Percentiles rank a stretch among this genome's conserved stretches.
Conservation (phyloP, 1,140 invertebrate species). For the Lordiphosa clarofinis region DNA sequence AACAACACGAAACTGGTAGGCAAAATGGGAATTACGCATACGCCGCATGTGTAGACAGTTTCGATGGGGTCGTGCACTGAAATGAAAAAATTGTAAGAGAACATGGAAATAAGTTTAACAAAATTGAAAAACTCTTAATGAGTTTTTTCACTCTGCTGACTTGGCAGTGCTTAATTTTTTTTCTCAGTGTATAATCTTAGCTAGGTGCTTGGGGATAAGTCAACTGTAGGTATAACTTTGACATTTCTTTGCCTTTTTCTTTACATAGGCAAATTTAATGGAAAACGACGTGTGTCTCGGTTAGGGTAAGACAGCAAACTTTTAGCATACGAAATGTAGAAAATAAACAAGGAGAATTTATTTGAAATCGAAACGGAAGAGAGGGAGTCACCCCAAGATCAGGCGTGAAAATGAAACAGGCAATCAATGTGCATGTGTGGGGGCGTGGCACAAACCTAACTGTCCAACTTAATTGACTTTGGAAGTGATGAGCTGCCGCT, state of each 20-base stretch:
- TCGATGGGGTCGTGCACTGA: constrained; percentile 8
- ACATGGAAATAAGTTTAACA: too few relatives aligned
- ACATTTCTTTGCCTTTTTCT: constrained; percentile 70
- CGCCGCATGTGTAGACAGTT: constrained; percentile 34
- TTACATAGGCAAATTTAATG: constrained; percentile 68
- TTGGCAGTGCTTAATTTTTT: too few relatives aligned
- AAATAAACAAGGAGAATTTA: constrained; percentile 61
- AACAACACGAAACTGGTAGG: constrained; percentile 48
- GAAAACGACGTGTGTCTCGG: constrained; percentile 54
- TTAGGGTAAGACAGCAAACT: constrained; percentile 1
- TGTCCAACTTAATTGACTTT: constrained; percentile 72
- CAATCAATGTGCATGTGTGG: constrained; percentile 26
- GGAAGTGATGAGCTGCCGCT: constrained; percentile 47
- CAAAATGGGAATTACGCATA: constrained; percentile 57
- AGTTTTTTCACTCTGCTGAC: too few relatives aligned
- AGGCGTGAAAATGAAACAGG: constrained; percentile 8
- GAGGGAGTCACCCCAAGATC: neutral
- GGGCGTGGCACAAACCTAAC: constrained; percentile 20
- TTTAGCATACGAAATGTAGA: constrained; percentile 44
- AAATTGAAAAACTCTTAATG: too few relatives aligned
- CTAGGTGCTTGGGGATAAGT: constrained; percentile 1
- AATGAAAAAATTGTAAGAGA: neutral
- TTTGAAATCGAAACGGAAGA: constrained; percentile 70
- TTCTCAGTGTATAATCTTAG: neutral
- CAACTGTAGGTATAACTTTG: constrained; percentile 29